Conservation (phyloP, 2,113 vertebrate species). For the Vulpes ferrilata region DNA sequence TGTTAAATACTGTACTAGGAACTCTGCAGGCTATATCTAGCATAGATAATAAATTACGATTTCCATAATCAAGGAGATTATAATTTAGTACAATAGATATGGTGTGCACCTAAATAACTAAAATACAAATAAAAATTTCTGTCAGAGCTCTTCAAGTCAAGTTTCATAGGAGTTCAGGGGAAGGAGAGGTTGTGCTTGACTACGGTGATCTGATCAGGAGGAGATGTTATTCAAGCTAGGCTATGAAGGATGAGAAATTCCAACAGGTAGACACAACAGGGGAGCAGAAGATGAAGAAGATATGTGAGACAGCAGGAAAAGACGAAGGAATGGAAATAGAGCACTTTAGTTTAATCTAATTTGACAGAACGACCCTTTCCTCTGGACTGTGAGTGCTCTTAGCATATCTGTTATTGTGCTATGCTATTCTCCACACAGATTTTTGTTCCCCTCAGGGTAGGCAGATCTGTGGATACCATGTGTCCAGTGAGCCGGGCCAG, state of each 20-base stretch:
- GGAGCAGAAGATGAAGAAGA: neutral
- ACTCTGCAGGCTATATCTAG: neutral
- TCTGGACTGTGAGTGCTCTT: neutral
- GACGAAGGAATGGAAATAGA: neutral
- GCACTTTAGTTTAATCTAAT: neutral
- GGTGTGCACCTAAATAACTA: neutral
- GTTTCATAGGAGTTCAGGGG: neutral
- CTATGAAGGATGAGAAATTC: neutral
- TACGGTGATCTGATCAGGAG: neutral
- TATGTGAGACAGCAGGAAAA: neutral
- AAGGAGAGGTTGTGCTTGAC: neutral
- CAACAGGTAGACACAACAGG: neutral
- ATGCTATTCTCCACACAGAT: neutral
- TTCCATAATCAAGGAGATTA: neutral
- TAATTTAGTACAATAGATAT: neutral
- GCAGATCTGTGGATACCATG: neutral
- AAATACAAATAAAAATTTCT: slow-evolving; percentile 40
- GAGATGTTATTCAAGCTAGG: neutral
- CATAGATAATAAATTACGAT: neutral
- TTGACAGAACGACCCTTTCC: neutral
- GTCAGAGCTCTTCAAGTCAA: neutral
- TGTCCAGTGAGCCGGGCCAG: neutral
- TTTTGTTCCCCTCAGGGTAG: neutral
- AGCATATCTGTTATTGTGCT: neutral
- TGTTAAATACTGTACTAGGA: neutral